Percentiles rank a stretch among this genome's conserved stretches.
Conservation (phyloP, 2,888 invertebrate species). For the Oxystoma pomonae region DNA sequence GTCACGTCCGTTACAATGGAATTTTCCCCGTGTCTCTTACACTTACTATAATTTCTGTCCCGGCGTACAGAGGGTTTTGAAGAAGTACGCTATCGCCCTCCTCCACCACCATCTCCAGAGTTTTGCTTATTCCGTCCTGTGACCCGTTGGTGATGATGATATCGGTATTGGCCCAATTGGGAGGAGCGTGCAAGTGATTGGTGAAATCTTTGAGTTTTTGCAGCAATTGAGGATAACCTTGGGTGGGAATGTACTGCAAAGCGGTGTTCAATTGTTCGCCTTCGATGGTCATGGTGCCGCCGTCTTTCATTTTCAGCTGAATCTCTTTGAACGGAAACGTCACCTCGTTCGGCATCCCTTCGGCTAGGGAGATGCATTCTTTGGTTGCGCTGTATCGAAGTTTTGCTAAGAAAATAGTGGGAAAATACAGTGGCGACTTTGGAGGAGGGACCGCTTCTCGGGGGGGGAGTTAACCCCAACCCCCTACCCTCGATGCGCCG, state of each 20-base stretch:
- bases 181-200: conserved; percentile 60
- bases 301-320: conserved; percentile 56
- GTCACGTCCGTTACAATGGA: no score
- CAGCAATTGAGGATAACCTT: conserved; percentile 60
- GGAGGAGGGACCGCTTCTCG: no score
- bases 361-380: conserved; percentile 59
- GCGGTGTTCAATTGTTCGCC: conserved; percentile 60
- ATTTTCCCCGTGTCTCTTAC: no score
- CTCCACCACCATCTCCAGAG: conserved; percentile 66
- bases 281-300: conserved; percentile 52
- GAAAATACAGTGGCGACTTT: no score
- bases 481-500: no score
- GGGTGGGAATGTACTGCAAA: conserved; percentile 72
- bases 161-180: conserved; percentile 57
- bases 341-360: conserved; percentile 70
- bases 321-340: conserved; percentile 66
- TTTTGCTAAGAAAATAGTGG: no score
- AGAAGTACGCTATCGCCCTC: conserved; percentile 67
- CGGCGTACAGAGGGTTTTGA: conserved; percentile 68
- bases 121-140: conserved; percentile 73
- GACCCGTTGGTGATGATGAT: conserved; percentile 69
- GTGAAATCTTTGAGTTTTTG: conserved; percentile 61
- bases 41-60: conserved; percentile 63
- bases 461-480: no score
- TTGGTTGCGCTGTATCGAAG: conserved; percentile 49